Evolutionary conservation across 2,113 vertebrate species (phyloP), one percentile per base, ranked within the genome.

Genomic region (Channa argus): DNA sequence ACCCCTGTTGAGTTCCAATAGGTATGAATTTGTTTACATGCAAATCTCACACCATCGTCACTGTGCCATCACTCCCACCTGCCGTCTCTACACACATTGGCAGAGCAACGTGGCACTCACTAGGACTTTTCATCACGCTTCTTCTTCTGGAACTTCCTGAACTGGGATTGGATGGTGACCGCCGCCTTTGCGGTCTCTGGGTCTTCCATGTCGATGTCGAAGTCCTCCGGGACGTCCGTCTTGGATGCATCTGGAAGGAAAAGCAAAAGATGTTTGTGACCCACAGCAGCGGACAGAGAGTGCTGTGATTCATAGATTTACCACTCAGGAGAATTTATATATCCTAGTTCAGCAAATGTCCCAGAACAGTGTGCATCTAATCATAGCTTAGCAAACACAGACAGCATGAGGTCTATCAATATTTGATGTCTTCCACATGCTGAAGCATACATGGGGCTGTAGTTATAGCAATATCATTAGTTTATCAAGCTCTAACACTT

Each of bases 131-230:
- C 93, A 76, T 38, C 95, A 63, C 58, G 94, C 90, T 99, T 99
- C 94, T 99, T 99, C 96, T 99, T 99, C 94, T 99, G 97, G 95
- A 98, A 99, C 95, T 98, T 99, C 93, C 98, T 98, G 95, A 99
- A 99, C 94, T 99, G 98, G 45, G 97, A 98, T 90, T 99, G 98
- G 92, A 99, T 99, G 75, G 98, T 97, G 82, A 98, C 96, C 0
- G 98, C 98, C 0, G 98, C 98, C 71, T 96, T 96, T 88, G 97
- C 97, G 76, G 98, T 99, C 93, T 99, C 98, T 8, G 97, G 97
- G 2, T 97, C 95, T 0, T 95, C 95, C 97, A 99, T 96, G 94
- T 99, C 97, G n/a, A 99, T 99, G 93, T 99, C 98, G 55, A 99
- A 97, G 46, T 99, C 98, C 69, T 99, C 98, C 0, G 91, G 96